Conservation (phyloP, 2,113 vertebrate genomes). For the Myiagra hebetior region DNA sequence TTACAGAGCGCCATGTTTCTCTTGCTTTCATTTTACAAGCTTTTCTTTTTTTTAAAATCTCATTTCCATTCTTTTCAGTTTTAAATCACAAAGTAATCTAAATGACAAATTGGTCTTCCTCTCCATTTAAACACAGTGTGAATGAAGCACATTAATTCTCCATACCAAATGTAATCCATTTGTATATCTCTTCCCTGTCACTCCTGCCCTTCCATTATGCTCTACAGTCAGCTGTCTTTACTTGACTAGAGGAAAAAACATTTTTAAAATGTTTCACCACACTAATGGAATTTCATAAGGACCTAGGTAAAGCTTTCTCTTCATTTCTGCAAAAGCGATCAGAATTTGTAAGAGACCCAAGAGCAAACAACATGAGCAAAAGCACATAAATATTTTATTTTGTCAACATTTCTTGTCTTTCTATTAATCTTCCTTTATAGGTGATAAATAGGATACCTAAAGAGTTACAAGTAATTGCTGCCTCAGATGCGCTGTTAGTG, state of each 20-base stretch:
- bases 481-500: background rate
- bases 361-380: background rate
- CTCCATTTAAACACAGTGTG: background rate
- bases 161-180: background rate
- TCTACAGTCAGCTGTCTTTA: slow-evolving; percentile 1
- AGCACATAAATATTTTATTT: background rate
- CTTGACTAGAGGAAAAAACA: background rate
- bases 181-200: background rate
- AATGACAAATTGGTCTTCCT: slow-evolving; percentile 30
- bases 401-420: background rate
- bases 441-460: background rate
- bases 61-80: slow-evolving; percentile 23
- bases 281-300: background rate
- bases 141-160: slow-evolving; percentile 39
- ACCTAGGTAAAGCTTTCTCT: background rate
- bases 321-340: background rate
- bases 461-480: background rate
- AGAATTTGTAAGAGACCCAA: background rate
- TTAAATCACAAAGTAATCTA: slow-evolving; percentile 23
- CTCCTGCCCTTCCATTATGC: slow-evolving; percentile 12
- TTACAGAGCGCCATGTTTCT: background rate
- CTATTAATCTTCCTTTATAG: background rate
- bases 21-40: background rate
- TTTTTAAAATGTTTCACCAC: background rate
- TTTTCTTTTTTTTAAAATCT: background rate